phyloP scores from a whole-genome alignment of 2,113 vertebrate species.

The Chaetorhynchus papuensis region DNA sequence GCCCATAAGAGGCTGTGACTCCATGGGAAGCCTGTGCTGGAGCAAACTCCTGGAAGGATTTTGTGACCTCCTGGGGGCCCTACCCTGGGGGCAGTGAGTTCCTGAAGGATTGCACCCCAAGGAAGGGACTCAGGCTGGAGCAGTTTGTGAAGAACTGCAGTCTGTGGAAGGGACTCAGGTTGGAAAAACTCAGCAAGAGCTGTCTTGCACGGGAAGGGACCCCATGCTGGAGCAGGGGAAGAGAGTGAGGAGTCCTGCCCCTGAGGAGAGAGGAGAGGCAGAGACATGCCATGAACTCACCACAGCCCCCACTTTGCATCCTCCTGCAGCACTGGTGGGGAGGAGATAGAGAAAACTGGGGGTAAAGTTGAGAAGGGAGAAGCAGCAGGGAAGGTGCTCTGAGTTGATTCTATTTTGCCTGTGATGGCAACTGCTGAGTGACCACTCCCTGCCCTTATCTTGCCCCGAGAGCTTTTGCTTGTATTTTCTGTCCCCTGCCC shows the following conservation, averaged over 20 bases:
- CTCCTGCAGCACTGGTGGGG: neutral
- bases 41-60: neutral
- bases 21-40: neutral
- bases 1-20: neutral
- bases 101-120: neutral
- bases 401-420: neutral
- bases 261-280: neutral
- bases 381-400: neutral
- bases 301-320: neutral
- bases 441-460: neutral
- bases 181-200: neutral
- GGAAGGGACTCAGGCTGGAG: neutral
- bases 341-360: neutral
- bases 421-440: neutral
- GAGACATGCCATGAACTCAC: neutral
- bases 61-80: neutral
- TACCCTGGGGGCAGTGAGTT: neutral
- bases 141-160: neutral
- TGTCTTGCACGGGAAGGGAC: neutral
- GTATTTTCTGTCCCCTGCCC: neutral
- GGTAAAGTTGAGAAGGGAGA: neutral
- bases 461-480: rapidly evolving
- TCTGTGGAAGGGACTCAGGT: rapidly evolving
- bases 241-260: too few species aligned
- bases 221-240: neutral